Conservation (phyloP, 2,888 invertebrate genomes). For the Synanthedon tipuliformis region DNA sequence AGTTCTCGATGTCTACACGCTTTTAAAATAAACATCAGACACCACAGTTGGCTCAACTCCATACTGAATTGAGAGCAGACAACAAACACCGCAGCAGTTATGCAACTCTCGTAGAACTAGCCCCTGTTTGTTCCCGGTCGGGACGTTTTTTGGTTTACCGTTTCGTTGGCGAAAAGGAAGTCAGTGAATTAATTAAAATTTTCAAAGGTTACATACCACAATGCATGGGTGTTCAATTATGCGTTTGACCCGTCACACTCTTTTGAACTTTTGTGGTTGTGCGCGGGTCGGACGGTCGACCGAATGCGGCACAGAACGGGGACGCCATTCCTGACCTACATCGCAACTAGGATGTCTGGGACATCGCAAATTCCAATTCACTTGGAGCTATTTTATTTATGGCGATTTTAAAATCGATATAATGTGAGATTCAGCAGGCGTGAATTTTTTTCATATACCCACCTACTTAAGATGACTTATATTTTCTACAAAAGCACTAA, state of each 20-base stretch:
- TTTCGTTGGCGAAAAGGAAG: too few relatives aligned
- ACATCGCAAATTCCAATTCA: constrained; percentile 42
- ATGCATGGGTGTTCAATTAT: constrained; percentile 8
- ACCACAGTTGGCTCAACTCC: constrained; percentile 15
- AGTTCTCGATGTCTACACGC: neutral
- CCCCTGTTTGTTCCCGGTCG: too few relatives aligned
- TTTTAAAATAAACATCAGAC: neutral
- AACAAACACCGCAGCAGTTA: constrained; percentile 5
- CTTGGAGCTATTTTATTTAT: constrained; percentile 14
- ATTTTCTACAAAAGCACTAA: too few relatives aligned
- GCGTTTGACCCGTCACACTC: constrained; percentile 20
- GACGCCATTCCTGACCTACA: constrained; percentile 57
- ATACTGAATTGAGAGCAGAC: constrained; percentile 6
- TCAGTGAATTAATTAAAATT: too few relatives aligned
- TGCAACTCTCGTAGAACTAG: constrained; percentile 2
- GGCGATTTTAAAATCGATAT: neutral
- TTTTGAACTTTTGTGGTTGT: constrained; percentile 15
- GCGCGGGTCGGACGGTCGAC: constrained; percentile 5
- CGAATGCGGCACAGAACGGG: constrained; percentile 13
- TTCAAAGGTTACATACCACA: too few relatives aligned
- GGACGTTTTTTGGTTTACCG: too few relatives aligned
- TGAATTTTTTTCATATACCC: neutral
- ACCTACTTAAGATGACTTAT: too few relatives aligned
- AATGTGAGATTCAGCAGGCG: neutral
- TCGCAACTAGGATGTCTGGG: constrained; percentile 46